Base-by-base conservation (phyloP, 2,113 vertebrate genomes). In the Pardalotus punctatus region DNA sequence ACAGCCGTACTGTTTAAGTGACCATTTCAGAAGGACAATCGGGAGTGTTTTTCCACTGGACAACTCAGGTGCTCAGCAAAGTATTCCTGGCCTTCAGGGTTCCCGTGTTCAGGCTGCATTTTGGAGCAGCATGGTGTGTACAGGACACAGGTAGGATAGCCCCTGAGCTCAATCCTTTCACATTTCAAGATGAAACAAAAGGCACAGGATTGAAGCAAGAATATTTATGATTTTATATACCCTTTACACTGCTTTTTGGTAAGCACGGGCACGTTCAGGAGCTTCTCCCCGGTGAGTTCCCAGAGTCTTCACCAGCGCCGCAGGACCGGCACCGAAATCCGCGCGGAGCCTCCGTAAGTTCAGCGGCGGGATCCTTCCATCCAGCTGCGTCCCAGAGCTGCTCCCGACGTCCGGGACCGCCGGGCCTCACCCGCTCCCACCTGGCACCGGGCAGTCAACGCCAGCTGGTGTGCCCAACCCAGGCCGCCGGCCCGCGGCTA, bases 91-190 rank as follows among this genome's bases (percentile, higher is more conserved):
- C 65, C 29, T 45, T 84, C 50, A 20, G 13, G 14, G 29, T 8
- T 43, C 29, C 24, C 0, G 1, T 1, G 4, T 29, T 35, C 54
- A 28, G 64, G 45, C 62, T 7, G 29, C 7, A 57, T 40, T 35
- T 42, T 4, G 3, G 2, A 0, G 20, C 20, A 14, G 5, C n/a
- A 8, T 16, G 38, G 29, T 2, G 5, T 2, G 5, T 2, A 3
- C 25, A 58, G 35, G n/a, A n/a, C 5, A 60, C 11, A 14, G 15
- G 33, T 4, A 47, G 16, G 24, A 19, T 18, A 81, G n/a, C 21
- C 12, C 29, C 54, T 35, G 29, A 82, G 10, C 33, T 71, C 70
- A 18, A 9, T 31, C 20, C 36, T 31, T 69, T 36, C 4, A 4
- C 27, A 27, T 66, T 85, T 40, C 48, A 21, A 40, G 23, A 22